Evolutionary conservation across 2,888 invertebrate genomes (phyloP).

Genomic region (Clunio marinus): DNA sequence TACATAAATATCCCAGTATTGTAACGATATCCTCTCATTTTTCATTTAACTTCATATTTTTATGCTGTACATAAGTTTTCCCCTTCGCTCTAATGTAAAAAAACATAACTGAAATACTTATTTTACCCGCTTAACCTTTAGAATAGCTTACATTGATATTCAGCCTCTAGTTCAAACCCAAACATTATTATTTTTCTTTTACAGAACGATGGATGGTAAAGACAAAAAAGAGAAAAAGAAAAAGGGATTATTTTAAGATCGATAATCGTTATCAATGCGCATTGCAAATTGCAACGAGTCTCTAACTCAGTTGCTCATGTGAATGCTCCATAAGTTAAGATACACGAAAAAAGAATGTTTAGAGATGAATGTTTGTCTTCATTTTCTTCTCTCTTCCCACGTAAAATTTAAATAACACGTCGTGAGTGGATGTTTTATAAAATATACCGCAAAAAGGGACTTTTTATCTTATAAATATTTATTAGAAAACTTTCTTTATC

Average conservation of each 20-base stretch:
- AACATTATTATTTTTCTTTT: conserved; percentile 46
- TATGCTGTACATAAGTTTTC: neutral
- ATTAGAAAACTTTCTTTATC: neutral
- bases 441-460: too few relatives aligned
- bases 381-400: too few relatives aligned
- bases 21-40: neutral
- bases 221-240: conserved; percentile 86
- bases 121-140: neutral
- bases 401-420: too few relatives aligned
- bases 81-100: neutral
- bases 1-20: conserved; percentile 38
- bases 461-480: neutral
- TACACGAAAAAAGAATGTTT: too few relatives aligned
- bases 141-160: neutral
- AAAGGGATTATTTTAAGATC: conserved; percentile 77
- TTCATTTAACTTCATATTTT: neutral
- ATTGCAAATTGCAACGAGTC: too few relatives aligned
- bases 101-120: too few relatives aligned
- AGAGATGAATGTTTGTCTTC: too few relatives aligned
- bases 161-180: neutral
- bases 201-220: conserved; percentile 77
- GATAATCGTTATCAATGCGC: neutral
- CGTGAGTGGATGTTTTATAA: too few relatives aligned
- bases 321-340: too few relatives aligned
- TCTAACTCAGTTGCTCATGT: too few relatives aligned